Conservation (phyloP, 64 coral and sea anemone genomes). For the Hydrozoanthus tunicans region DNA sequence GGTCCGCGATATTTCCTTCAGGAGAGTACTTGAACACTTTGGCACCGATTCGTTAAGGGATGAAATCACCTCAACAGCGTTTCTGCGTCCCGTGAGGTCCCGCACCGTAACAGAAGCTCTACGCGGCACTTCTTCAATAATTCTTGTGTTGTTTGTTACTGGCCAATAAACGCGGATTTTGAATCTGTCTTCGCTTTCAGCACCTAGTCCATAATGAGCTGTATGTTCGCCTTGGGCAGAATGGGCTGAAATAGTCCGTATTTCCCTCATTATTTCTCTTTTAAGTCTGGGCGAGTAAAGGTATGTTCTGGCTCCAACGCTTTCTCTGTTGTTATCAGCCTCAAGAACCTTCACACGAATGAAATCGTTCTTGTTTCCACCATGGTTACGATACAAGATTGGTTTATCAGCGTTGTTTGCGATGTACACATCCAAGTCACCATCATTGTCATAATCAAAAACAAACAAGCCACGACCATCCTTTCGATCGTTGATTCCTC, state of each 20-base stretch:
- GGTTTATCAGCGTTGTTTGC: slow-evolving; percentile 77
- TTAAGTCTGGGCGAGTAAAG: slow-evolving; percentile 73
- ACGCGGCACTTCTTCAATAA: slow-evolving; percentile 82
- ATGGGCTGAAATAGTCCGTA: slow-evolving; percentile 72
- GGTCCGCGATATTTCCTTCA: slow-evolving; percentile 72
- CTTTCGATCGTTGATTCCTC: slow-evolving; percentile 77
- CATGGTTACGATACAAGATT: slow-evolving; percentile 90
- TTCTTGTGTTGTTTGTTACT: slow-evolving; percentile 97
- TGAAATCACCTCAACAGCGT: slow-evolving; percentile 79
- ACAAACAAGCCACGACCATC: slow-evolving; percentile 90
- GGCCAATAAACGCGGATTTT: slow-evolving; percentile 92
- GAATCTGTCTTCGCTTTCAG: slow-evolving; percentile 73
- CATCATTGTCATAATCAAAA: slow-evolving; percentile 97
- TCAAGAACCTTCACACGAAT: slow-evolving; percentile 94
- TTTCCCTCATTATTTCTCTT: slow-evolving; percentile 75
- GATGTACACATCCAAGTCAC: slow-evolving; percentile 92
- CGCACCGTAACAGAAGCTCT: slow-evolving; percentile 73
- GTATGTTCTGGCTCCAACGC: slow-evolving; percentile 81
- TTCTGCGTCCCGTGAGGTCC: slow-evolving; percentile 69
- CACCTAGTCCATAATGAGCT: slow-evolving; percentile 85
- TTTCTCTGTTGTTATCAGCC: slow-evolving; percentile 71
- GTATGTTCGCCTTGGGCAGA: slow-evolving; percentile 79
- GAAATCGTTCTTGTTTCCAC: slow-evolving; percentile 83
- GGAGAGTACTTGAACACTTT: slow-evolving; percentile 67
- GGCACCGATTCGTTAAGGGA: slow-evolving; percentile 72